Evolutionary conservation across 1,140 invertebrate species (phyloP).

Genomic region (Euura saliciscinereae): DNA sequence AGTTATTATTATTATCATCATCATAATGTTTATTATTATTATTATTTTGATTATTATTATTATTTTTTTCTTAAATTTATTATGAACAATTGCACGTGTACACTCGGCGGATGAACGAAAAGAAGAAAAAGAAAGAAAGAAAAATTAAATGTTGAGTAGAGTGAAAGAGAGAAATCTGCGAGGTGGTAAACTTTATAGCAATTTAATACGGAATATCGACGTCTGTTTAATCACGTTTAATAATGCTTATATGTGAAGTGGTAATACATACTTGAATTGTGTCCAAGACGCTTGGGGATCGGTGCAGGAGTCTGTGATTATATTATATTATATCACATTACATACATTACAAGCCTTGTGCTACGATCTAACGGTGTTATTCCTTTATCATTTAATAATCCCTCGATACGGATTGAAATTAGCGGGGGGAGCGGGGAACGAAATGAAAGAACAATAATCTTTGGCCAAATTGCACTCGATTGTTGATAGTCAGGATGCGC

Average conservation of each 20-base stretch:
- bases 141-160: conserved; percentile 17
- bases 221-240: conserved; percentile 14
- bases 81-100: conserved; percentile 39
- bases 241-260: conserved; percentile 13
- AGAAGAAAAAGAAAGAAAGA: conserved; percentile 14
- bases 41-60: conserved; percentile 28
- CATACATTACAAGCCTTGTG: background rate
- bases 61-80: conserved; percentile 30
- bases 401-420: background rate
- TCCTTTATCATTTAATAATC: background rate
- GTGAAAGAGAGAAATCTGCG: conserved; percentile 18
- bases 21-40: conserved; percentile 27
- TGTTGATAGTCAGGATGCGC: background rate
- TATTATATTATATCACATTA: background rate
- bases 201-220: conserved; percentile 10
- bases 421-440: background rate
- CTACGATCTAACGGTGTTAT: background rate
- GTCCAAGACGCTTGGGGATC: conserved; percentile 1
- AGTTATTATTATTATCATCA: conserved; percentile 24
- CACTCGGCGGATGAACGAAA: conserved; percentile 34
- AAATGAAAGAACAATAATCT: background rate
- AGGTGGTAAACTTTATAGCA: conserved; percentile 16
- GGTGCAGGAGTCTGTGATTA: conserved; percentile 1
- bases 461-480: conserved; percentile 5
- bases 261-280: conserved; percentile 13